Base-by-base conservation (phyloP, 1,140 invertebrate genomes). In the Dinoponera quadriceps region DNA sequence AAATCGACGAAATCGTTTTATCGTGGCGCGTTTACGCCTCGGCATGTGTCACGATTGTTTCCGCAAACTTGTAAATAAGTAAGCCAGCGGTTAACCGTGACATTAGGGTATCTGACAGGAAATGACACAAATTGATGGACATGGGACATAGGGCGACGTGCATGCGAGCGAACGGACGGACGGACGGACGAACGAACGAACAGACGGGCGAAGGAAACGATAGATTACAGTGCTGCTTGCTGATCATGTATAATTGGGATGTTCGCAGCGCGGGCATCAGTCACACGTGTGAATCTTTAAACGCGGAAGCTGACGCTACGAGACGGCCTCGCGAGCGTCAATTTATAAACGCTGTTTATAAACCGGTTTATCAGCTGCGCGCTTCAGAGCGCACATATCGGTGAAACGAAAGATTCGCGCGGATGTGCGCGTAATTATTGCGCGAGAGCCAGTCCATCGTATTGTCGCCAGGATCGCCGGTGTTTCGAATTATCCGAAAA, bases 61-160 rank as follows among this genome's bases (percentile, higher is more conserved):
- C 49, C 33, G n/a, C 18, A 44, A 25, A 60, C 16, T 13, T 20
- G 48, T 85, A 75, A 75, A 87, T 87, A 85, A 87, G 85, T 87
- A 86, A 85, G 27, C n/a, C 44, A 54, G 55, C 57, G 57, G 29
- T 65, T 51, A 77, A 69, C 22, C 51, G 44, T 66, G 59, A 69
- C 63, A 57, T 62, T 60, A 59, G 1, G 13, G 25, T 59, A 18
- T 48, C 55, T 77, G 63, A 51, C 71, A 69, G 51, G n/a, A 83
- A 87, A 82, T 22, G 55, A 86, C 60, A 54, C 44, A 49, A 44
- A 33, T 44, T 85, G 84, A 85, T 84, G 27, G 71, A 84, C 82
- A 77, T 27, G 81, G 63, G 18, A 82, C 49, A 59, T 16, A 69
- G 74, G 29, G 18, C 27, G 33, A 49, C 25, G 33, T 27, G 73